A percentile compares a stretch with the other conserved stretches of the same genome.
These are phyloP conservation scores for Phytoseiulus persimilis DNA, from an alignment of 2,888 invertebrate genomes.

Conservation along the genomic window DNA sequence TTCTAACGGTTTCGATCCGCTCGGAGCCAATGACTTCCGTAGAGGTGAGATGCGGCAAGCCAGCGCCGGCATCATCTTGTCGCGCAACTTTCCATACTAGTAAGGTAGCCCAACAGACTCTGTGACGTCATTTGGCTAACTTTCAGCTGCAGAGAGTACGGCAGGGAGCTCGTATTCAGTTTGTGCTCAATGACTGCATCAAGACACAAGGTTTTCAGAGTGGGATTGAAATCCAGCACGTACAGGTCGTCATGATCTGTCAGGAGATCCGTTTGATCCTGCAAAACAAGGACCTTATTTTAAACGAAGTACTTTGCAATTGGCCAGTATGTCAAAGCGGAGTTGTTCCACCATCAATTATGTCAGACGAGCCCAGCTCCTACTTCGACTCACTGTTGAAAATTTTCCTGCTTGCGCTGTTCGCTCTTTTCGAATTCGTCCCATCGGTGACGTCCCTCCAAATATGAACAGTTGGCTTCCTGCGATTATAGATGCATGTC, in stretches of 20 bases:
- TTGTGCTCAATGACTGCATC: conserved; percentile 60
- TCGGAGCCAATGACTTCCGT: neutral
- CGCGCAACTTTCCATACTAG: neutral
- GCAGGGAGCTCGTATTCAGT: conserved; percentile 59
- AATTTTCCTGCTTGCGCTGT: neutral
- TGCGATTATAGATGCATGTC: conserved; percentile 52
- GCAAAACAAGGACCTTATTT: neutral
- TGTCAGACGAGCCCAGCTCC: too few relatives aligned
- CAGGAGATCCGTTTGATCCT: conserved; percentile 50
- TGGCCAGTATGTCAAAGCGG: too few relatives aligned
- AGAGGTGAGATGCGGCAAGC: neutral
- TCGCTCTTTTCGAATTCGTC: neutral
- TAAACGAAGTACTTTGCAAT: too few relatives aligned
- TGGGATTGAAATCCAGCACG: conserved; percentile 68
- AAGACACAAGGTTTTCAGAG: conserved; percentile 65
- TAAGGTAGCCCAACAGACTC: neutral
- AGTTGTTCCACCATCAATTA: too few relatives aligned
- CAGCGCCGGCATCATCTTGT: neutral
- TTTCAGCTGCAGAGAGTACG: conserved; percentile 48
- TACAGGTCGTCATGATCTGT: conserved; percentile 75
- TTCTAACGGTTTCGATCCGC: neutral
- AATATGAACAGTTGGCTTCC: conserved; percentile 52
- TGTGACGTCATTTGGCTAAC: neutral
- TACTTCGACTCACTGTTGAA: neutral
- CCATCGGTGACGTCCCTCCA: conserved; percentile 51